These are phyloP conservation scores for Vidua macroura DNA, from an alignment of 2,113 vertebrate genomes.

Conservation along the genomic window DNA sequence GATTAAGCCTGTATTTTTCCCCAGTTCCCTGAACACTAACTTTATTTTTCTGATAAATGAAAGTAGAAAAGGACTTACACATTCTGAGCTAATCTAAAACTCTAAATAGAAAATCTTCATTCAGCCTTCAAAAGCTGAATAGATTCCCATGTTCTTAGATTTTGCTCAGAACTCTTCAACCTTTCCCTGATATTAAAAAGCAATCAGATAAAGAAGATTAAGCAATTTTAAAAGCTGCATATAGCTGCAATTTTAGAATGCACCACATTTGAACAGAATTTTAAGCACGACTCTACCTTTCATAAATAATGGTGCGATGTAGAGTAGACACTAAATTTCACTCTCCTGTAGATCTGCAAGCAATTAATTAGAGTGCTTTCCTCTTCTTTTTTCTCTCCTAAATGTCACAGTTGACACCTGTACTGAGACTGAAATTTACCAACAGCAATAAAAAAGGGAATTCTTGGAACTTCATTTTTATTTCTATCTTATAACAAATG, in stretches of 20 bases:
- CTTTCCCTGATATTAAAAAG: background rate
- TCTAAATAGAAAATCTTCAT: background rate
- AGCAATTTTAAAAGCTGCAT: background rate
- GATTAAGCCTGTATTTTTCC: background rate
- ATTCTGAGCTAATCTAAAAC: background rate
- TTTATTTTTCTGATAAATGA: background rate
- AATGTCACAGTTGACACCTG: background rate
- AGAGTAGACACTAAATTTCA: background rate
- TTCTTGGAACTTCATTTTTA: background rate
- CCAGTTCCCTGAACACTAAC: background rate
- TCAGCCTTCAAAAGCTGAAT: background rate
- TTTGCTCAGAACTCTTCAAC: background rate
- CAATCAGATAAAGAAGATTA: background rate
- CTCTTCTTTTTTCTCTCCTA: background rate
- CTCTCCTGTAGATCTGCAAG: background rate
- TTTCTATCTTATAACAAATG: background rate
- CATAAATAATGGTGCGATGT: background rate
- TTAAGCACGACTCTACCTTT: background rate
- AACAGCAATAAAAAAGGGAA: fast-evolving
- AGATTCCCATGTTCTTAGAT: background rate
- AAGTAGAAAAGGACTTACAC: background rate
- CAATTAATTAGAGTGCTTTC: background rate
- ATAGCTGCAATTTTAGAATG: background rate
- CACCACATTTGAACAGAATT: background rate
- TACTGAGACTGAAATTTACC: background rate